Base-by-base conservation (phyloP, 2,113 vertebrate species). In the Tachysurus fulvidraco region DNA sequence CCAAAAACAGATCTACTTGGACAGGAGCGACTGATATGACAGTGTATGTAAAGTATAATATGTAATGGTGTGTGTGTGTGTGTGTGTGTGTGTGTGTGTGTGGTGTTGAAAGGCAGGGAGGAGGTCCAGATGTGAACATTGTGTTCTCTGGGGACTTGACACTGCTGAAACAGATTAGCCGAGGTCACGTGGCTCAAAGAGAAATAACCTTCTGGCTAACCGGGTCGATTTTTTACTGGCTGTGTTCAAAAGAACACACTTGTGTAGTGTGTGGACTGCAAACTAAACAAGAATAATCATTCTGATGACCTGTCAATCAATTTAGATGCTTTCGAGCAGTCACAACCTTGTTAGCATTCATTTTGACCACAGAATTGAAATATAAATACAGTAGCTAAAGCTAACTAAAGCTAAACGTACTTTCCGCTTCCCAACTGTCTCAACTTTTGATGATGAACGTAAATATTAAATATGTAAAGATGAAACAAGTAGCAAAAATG, bases 11-110 rank as follows among this genome's bases (percentile, higher is more conserved):
- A 71, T 21, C 16, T 17, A 44, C 17, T 44, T 73, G 69, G 44
- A 21, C 69, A 44, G 69, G 69, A 73, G 69, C 36, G 21, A 17
- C 69, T 73, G 36, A 41, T 44, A 10, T 71, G 67, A 41, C 36
- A 41, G 36, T 71, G 17, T 71, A 41, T 73, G 69, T 44, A 44
- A 73, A 23, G 41, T 41, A 36, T 23, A 73, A 73, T 73, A 44
- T 23, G 3, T 73, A 73, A 73, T 44, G 36, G 17, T 10, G 69
- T 44, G 67, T 44, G 67, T 71, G 30, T 71, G 67, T 41, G 28
- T 69, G 30, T 69, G 67, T 41, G 67, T 71, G 28, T 69, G 65
- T 69, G 65, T 69, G 67, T 69, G 67, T 69, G 65, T 69, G 65
- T 44, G 36, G 69, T 44, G 36, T 73, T 73, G 12, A 73, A 41